phyloP scores from a whole-genome alignment of 2,113 vertebrate genomes.

The Clarias batrachus region DNA sequence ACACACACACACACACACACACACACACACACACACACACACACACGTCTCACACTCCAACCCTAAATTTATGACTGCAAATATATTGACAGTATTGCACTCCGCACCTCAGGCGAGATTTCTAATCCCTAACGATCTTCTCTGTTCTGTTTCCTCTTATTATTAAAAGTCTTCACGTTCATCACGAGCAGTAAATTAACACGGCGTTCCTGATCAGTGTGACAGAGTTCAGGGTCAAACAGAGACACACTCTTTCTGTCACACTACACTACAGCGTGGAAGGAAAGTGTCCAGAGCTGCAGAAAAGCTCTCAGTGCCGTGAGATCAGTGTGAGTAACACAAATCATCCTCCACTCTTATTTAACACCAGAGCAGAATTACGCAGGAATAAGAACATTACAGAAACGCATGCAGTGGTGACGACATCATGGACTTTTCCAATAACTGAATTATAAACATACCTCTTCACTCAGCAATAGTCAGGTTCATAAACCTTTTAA shows the following conservation, averaged over 20 bases:
- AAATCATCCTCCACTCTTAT: no score
- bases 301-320: neutral
- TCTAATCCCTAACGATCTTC: neutral
- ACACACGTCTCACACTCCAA: neutral
- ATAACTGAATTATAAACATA: neutral
- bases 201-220: neutral
- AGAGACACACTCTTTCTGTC: neutral
- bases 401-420: neutral
- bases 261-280: no score
- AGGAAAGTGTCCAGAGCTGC: neutral
- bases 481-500: no score
- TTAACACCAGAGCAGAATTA: neutral
- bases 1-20: constrained; percentile 23
- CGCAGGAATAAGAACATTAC: neutral
- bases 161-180: neutral
- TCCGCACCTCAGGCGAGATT: neutral
- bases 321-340: neutral
- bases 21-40: constrained; percentile 1
- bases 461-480: no score
- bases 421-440: no score
- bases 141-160: neutral
- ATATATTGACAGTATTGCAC: neutral
- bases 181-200: neutral
- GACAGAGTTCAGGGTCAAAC: neutral
- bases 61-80: neutral